A percentile compares a stretch with the other conserved stretches of the same genome.
Conservation (phyloP, 2,113 vertebrate species). For the Eulemur rufifrons region DNA sequence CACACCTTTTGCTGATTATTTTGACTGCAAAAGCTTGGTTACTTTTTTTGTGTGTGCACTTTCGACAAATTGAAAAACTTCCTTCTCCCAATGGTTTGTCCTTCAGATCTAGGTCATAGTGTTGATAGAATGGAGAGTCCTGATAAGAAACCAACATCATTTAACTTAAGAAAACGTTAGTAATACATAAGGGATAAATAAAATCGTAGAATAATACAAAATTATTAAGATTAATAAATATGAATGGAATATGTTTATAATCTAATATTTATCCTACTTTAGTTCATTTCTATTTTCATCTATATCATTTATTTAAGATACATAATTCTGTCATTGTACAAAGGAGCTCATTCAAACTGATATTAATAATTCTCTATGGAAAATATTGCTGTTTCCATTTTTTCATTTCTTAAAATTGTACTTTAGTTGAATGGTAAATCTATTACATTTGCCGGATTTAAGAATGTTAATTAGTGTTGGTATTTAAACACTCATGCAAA, state of each 20-base stretch:
- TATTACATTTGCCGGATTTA: neutral
- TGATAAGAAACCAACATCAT: constrained; percentile 82
- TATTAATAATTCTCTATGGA: neutral
- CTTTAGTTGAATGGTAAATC: neutral
- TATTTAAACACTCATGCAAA: neutral
- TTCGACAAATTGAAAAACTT: constrained; percentile 98
- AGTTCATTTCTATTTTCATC: neutral
- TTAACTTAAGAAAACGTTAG: constrained; percentile 77
- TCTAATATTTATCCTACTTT: constrained; percentile 39
- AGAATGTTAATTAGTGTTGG: neutral
- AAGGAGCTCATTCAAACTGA: neutral
- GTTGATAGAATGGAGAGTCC: constrained; percentile 98
- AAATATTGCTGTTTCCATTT: neutral
- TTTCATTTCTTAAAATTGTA: neutral
- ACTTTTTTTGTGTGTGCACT: constrained; percentile 96
- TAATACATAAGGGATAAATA: constrained; percentile 64
- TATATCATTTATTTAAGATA: neutral
- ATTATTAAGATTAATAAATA: neutral
- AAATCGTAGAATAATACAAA: constrained; percentile 20
- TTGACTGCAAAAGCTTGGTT: constrained; percentile 96
- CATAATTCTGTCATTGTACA: neutral
- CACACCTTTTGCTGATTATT: constrained; percentile 98
- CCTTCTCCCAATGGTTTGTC: constrained; percentile 95
- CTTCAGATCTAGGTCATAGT: constrained; percentile 96
- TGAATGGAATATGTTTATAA: neutral